A percentile compares a stretch with the other conserved stretches of the same genome.
These are phyloP conservation scores for Lepus americanus DNA, from an alignment of 2,113 vertebrate genomes.

Conservation along the genomic window DNA sequence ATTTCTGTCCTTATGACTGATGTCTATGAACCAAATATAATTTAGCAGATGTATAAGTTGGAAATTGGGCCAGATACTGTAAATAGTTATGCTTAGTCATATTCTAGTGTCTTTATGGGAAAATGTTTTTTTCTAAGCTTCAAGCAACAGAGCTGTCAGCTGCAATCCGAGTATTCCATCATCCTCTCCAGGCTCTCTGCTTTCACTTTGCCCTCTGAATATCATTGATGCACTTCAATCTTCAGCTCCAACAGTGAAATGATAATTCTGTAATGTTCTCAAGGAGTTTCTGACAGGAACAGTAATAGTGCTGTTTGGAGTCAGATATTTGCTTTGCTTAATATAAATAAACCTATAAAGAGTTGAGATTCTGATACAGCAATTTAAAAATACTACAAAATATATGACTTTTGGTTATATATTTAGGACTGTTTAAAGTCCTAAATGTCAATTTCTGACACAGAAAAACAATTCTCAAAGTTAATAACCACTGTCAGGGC, in stretches of 20 bases:
- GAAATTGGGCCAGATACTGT: not conserved
- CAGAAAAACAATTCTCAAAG: not conserved
- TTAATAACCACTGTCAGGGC: not conserved
- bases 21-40: not conserved
- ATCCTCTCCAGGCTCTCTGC: not conserved
- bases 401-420: not conserved
- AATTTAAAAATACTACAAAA: conserved; percentile 25
- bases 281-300: not conserved
- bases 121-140: not conserved
- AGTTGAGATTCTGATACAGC: not conserved
- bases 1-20: not conserved
- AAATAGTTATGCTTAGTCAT: not conserved
- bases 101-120: not conserved
- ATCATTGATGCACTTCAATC: not conserved
- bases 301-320: not conserved
- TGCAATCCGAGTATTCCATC: not conserved
- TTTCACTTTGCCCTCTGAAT: not conserved
- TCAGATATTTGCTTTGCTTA: not conserved
- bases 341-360: conserved; percentile 39
- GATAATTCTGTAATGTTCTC: not conserved
- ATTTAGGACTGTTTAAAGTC: not conserved
- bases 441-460: not conserved
- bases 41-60: not conserved
- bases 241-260: not conserved
- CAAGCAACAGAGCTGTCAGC: not conserved